phyloP scores from a whole-genome alignment of 2,113 vertebrate species.

The Scomber scombrus region DNA sequence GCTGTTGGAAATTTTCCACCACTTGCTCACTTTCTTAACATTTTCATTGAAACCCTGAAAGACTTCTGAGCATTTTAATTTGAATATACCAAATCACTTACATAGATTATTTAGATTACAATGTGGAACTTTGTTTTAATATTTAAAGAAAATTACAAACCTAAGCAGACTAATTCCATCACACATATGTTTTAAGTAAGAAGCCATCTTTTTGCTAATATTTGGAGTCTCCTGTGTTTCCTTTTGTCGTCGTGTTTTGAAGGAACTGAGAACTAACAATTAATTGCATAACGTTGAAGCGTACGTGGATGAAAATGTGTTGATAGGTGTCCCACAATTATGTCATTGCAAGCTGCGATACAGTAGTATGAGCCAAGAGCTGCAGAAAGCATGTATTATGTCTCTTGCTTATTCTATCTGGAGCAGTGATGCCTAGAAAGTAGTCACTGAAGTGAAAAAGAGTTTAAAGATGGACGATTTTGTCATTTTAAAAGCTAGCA shows the following conservation, averaged over 20 bases:
- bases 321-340: not conserved
- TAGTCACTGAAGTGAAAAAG: too few relatives aligned
- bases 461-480: not conserved
- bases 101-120: not conserved
- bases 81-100: not conserved
- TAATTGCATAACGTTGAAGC: not conserved
- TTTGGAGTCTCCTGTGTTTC: not conserved
- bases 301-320: not conserved
- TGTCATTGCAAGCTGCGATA: not conserved
- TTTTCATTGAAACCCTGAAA: not conserved
- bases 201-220: not conserved
- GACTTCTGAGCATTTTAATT: too few relatives aligned
- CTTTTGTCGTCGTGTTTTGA: not conserved
- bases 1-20: not conserved
- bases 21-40: not conserved
- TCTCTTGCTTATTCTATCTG: not conserved
- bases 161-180: not conserved
- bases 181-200: too few relatives aligned
- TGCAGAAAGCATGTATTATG: not conserved
- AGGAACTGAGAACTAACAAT: not conserved
- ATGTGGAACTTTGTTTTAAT: not conserved
- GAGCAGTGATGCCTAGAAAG: not conserved
- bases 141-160: not conserved
- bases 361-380: not conserved
- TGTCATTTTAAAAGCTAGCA: not conserved